Evolutionary conservation across 2,113 vertebrate species (phyloP).

Genomic region (Caranx melampygus): DNA sequence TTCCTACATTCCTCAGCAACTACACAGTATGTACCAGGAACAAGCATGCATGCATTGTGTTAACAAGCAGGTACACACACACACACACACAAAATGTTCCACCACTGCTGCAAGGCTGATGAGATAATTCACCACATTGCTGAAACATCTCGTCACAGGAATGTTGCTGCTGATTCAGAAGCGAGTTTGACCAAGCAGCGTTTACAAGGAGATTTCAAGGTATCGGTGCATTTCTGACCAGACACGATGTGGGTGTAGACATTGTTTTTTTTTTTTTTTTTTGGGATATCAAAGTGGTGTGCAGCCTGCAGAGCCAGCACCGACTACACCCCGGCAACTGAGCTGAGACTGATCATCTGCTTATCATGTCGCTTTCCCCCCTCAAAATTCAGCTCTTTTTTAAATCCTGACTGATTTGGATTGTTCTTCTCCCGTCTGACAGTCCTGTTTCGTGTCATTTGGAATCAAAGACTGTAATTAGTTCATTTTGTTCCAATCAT

Average conservation of each 20-base stretch:
- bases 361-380: neutral
- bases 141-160: slow-evolving; percentile 53
- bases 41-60: neutral
- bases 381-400: neutral
- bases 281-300: slow-evolving; percentile 24
- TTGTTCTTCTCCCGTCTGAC: neutral
- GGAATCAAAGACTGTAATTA: slow-evolving; percentile 63
- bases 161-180: slow-evolving; percentile 23
- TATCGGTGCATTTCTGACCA: slow-evolving; percentile 12
- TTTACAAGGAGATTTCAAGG: slow-evolving; percentile 20
- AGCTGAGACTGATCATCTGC: slow-evolving; percentile 7
- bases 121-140: slow-evolving; percentile 38
- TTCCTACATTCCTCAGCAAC: neutral
- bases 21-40: neutral
- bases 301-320: slow-evolving; percentile 9
- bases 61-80: slow-evolving; percentile 13
- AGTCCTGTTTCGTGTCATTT: slow-evolving; percentile 39
- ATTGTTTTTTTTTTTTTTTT: slow-evolving; percentile 1
- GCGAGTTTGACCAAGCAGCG: slow-evolving; percentile 14
- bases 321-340: neutral
- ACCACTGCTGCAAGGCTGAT: slow-evolving; percentile 11
- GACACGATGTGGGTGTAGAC: slow-evolving; percentile 10
- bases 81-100: slow-evolving; percentile 1
- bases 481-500: slow-evolving; percentile 64
- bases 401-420: slow-evolving; percentile 12